Evolutionary conservation across 2,797 vertebrate species (phyloP).

Genomic region (Anomalospiza imberbis): DNA sequence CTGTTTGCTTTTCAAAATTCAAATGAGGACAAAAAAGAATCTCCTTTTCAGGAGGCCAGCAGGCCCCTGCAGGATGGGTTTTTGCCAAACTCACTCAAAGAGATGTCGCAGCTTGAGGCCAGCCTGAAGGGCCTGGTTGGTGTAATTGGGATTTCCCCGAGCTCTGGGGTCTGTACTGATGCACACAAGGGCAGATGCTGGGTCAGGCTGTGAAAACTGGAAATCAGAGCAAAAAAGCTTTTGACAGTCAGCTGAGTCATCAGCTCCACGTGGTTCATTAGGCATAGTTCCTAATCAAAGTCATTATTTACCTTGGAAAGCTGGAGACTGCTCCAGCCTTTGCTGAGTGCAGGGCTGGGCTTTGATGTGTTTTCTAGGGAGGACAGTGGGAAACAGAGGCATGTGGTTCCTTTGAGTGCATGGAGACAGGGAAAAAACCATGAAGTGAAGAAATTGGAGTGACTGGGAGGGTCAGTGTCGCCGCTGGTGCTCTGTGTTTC

Average conservation of each 20-base stretch:
- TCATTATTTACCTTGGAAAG: conserved; percentile 68
- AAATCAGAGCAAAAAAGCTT: conserved; percentile 35
- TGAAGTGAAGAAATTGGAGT: neutral
- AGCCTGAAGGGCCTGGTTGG: neutral
- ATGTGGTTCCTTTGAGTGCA: fast-evolving
- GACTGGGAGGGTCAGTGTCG: neutral
- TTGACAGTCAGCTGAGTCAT: conserved; percentile 62
- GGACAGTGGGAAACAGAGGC: fast-evolving
- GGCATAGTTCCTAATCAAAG: conserved; percentile 68
- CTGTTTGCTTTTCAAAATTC: conserved; percentile 34
- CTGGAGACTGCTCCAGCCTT: neutral
- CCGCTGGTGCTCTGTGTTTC: neutral
- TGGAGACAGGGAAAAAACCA: neutral
- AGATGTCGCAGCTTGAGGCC: neutral
- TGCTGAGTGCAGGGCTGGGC: neutral
- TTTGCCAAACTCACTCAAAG: neutral
- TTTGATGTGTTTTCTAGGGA: neutral
- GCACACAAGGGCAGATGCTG: neutral
- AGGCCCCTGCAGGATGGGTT: neutral
- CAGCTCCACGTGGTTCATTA: conserved; percentile 56
- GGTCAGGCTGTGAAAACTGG: neutral
- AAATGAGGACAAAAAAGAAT: neutral
- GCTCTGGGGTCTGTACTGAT: neutral
- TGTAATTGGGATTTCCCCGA: neutral
- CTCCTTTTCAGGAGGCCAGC: neutral